A percentile compares a stretch with the other conserved stretches of the same genome.
phyloP scores from a whole-genome alignment of 1,140 invertebrate genomes.

The Hirudo medicinalis region DNA sequence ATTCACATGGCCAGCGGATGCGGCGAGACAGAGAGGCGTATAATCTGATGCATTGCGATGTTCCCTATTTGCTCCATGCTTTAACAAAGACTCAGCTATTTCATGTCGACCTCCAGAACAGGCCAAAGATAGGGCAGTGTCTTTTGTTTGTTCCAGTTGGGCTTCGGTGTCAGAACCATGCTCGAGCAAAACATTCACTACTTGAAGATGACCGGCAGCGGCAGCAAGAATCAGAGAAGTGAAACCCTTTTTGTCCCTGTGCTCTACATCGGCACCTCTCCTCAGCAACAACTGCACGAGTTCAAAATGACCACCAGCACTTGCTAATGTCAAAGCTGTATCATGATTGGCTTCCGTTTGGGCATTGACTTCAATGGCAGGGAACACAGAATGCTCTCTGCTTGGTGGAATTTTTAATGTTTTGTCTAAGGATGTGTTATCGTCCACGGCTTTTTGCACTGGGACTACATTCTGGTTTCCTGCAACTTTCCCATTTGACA shows the following conservation, averaged over 20 bases:
- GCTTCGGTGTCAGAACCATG: conserved; percentile 89
- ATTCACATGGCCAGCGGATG: conserved; percentile 94
- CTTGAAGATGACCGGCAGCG: conserved; percentile 87
- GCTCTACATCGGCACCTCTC: conserved; percentile 84
- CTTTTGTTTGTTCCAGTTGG: conserved; percentile 96
- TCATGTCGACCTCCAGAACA: conserved; percentile 94
- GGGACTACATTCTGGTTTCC: too few species aligned
- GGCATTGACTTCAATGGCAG: conserved; percentile 53
- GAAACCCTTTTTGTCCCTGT: conserved; percentile 91
- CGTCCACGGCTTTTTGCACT: too few species aligned
- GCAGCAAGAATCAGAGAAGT: conserved; percentile 92
- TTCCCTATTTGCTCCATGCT: conserved; percentile 82
- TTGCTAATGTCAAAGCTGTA: conserved; percentile 88
- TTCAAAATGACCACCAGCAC: conserved; percentile 90
- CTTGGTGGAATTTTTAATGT: too few species aligned
- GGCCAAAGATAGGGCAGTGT: conserved; percentile 89
- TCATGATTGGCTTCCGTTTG: conserved; percentile 97
- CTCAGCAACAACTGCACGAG: conserved; percentile 76
- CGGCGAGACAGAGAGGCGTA: conserved; percentile 89
- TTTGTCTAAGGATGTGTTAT: too few species aligned
- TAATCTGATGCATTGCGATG: conserved; percentile 99
- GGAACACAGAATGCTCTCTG: conserved; percentile 24
- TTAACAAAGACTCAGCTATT: conserved; percentile 81
- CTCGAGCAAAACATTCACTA: conserved; percentile 80
- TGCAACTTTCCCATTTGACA: too few species aligned